A percentile compares a stretch with the other conserved stretches of the same genome.
phyloP scores from a whole-genome alignment of 2,888 invertebrate species.

The Rhingia rostrata region DNA sequence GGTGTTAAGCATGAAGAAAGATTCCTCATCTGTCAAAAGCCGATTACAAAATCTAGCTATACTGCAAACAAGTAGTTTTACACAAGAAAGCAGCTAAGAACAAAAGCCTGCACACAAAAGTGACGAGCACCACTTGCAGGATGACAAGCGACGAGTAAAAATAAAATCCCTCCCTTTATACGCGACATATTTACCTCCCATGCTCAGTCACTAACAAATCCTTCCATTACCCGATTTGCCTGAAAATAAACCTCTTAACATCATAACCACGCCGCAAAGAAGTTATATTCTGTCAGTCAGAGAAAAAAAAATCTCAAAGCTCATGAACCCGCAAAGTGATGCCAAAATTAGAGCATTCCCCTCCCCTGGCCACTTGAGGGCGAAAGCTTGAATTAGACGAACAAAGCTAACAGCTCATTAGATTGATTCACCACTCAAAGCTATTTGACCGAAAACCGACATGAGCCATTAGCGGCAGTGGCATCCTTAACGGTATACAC shows the following conservation, averaged over 20 bases:
- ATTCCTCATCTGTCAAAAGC: slow-evolving; percentile 53
- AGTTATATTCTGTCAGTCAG: background rate
- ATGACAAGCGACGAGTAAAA: slow-evolving; percentile 42
- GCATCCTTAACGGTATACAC: slow-evolving; percentile 45
- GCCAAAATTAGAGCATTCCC: slow-evolving; percentile 56
- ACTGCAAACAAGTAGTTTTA: slow-evolving; percentile 3
- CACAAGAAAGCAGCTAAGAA: slow-evolving; percentile 33
- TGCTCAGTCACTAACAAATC: background rate
- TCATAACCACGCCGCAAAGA: slow-evolving; percentile 23
- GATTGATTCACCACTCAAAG: slow-evolving; percentile 71
- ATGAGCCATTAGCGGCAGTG: slow-evolving; percentile 63
- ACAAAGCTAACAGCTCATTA: slow-evolving; percentile 61
- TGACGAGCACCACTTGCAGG: slow-evolving; percentile 38
- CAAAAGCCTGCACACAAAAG: slow-evolving; percentile 60
- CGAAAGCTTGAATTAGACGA: background rate
- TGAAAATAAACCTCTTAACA: slow-evolving; percentile 58
- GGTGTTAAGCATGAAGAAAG: slow-evolving; percentile 33
- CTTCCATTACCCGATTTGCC: slow-evolving; percentile 20
- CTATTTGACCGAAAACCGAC: slow-evolving; percentile 72
- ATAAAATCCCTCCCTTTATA: slow-evolving; percentile 41
- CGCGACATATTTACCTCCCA: slow-evolving; percentile 20
- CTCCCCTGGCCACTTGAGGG: background rate
- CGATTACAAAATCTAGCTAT: slow-evolving; percentile 64
- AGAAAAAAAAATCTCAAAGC: slow-evolving; percentile 18
- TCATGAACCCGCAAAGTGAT: slow-evolving; percentile 42